These are phyloP conservation scores for Tolypeutes matacus DNA, from an alignment of 2,797 vertebrate genomes.

Conservation along the genomic window DNA sequence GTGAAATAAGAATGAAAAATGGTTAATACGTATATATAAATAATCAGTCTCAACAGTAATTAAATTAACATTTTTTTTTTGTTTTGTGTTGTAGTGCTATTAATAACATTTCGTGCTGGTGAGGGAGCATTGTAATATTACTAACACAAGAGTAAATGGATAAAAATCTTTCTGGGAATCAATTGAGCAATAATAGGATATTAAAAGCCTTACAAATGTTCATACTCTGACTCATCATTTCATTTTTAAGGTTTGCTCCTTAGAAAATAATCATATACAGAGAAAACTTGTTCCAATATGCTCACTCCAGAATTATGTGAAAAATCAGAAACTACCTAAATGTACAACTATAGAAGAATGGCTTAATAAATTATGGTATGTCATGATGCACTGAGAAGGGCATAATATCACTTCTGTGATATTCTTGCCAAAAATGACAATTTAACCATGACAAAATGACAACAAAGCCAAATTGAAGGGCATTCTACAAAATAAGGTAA, in stretches of 20 bases:
- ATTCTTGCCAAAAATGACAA: neutral
- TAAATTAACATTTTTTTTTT: neutral
- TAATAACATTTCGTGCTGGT: neutral
- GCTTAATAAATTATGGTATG: neutral
- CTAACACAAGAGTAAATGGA: neutral
- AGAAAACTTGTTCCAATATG: neutral
- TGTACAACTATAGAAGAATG: neutral
- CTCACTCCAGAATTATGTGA: neutral
- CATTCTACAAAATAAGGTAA: neutral
- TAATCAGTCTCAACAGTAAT: neutral
- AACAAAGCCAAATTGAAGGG: neutral
- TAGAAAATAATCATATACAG: conserved; percentile 10
- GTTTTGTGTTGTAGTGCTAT: neutral
- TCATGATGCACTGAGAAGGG: neutral
- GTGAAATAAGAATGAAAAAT: conserved; percentile 28
- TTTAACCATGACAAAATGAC: neutral
- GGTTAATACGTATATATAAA: neutral
- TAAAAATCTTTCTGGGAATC: neutral
- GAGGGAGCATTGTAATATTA: neutral
- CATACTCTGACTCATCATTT: neutral
- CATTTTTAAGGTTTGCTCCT: neutral
- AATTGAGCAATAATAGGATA: neutral
- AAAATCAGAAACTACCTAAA: neutral
- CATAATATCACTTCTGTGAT: neutral
- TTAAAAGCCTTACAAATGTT: neutral